phyloP scores from a whole-genome alignment of 2,113 vertebrate genomes.

The Phoxinus phoxinus region DNA sequence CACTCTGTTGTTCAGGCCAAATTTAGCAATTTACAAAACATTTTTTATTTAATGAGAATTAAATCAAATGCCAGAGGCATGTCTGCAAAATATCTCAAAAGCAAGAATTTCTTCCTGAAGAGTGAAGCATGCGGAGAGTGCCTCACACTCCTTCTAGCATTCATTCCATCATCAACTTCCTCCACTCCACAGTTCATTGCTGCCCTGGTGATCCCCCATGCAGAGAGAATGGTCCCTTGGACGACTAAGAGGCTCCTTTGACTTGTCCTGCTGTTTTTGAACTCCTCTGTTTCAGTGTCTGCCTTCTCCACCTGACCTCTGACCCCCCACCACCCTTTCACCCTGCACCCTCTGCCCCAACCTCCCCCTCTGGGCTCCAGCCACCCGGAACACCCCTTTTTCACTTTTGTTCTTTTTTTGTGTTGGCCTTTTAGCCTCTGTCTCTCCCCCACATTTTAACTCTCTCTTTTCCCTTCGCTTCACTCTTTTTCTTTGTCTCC shows the following conservation, averaged over 20 bases:
- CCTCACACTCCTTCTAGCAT: slow-evolving; percentile 46
- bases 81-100: neutral
- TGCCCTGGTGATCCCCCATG: slow-evolving; percentile 53
- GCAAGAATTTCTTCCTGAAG: slow-evolving; percentile 42
- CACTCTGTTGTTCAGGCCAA: neutral
- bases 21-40: neutral
- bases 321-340: slow-evolving; percentile 53
- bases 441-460: neutral
- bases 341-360: slow-evolving; percentile 10
- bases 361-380: slow-evolving; percentile 57
- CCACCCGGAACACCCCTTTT: slow-evolving; percentile 64
- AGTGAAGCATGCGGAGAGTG: slow-evolving; percentile 53
- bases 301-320: slow-evolving; percentile 74
- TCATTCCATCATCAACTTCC: slow-evolving; percentile 38
- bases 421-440: neutral
- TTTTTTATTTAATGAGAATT: neutral
- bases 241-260: slow-evolving; percentile 63
- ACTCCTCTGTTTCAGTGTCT: slow-evolving; percentile 70
- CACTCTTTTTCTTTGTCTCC: neutral
- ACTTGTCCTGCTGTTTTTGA: slow-evolving; percentile 72
- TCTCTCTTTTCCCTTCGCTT: neutral
- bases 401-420: slow-evolving; percentile 46
- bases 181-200: slow-evolving; percentile 8
- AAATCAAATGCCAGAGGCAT: neutral
- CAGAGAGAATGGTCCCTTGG: slow-evolving; percentile 61